Evolutionary conservation across 2,888 invertebrate species (phyloP), one percentile per base, ranked within the genome.

Genomic region (Phragmatobia fuliginosa): DNA sequence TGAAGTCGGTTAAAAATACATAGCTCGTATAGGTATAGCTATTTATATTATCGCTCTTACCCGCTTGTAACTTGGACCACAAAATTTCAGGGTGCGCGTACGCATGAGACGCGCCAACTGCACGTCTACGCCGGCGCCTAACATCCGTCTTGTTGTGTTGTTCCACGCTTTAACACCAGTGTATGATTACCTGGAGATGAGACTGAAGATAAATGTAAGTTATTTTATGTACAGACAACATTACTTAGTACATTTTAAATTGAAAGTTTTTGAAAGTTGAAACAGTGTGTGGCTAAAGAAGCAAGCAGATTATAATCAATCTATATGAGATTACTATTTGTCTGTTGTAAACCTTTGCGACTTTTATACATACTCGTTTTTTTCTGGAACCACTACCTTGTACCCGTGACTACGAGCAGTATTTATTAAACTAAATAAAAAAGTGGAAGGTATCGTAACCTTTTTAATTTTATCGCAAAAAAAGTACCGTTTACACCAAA

Each of bases 101-200:
- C 76, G 76, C 76, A 75, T 88, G 91, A 91, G 86, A 80, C 79
- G 81, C 65, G 71, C 86, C 90, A 90, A 85, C 89, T 90, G 90
- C 81, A 38, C 77, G 83, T 68, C 85, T 82, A 83, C 87, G 86
- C 87, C 85, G 88, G 90, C 89, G 89, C 89, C 87, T 79, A 70
- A 72, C 89, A 88, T 88, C 90, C 89, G 79, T 79, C 77, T 41
- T 67, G 76, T 75, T 75, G 73, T 79, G 83, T 81, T 80, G 75
- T 72, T 77, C 77, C 65, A 75, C 38, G 71, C 67, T 74, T 75
- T 70, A 77, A 71, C 78, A 75, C 70, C 67, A 66, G 75, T 70
- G 69, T 80, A 75, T 75, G 69, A 82, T 83, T 82, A 79, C 81
- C 73, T 66, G 62, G 28, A 52, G 38, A 70, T 58, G 66, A 5